Evolutionary conservation across 2,888 invertebrate genomes (phyloP), one percentile per base, ranked within the genome.

Genomic region (Andrena chrysosceles): DNA sequence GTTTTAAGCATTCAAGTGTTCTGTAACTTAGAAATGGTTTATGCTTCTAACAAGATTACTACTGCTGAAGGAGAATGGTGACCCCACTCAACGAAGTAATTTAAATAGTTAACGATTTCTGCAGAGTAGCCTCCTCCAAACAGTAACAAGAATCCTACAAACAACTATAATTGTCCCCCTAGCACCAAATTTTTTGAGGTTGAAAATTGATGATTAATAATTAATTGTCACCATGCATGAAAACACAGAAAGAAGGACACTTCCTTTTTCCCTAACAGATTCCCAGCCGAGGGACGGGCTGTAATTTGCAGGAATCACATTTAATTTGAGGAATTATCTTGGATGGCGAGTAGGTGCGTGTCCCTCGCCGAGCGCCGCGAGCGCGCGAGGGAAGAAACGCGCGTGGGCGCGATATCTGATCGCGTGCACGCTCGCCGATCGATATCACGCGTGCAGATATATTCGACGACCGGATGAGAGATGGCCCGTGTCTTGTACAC

Each of bases 401-500:
- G 84, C 81, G 85, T 83, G 85, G 83, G 85, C n/a, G 77, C 60
- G 73, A 77, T 83, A 86, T 83, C 85, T 80, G 85, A 86, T 85
- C 66, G 85, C 77, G 77, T 80, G 83, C 75, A 67, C 70, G 71
- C 74, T 71, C 77, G 48, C 23, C 76, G 84, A 85, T 85, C 85
- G 82, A 82, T 85, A 85, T 84, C 84, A 68, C 59, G 35, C 62
- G n/a, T n/a, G 72, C 74, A 71, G 82, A 84, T 84, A 83, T 83
- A 79, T 84, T 84, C 83, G 86, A 87, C 67, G 80, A 60, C 59
- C 72, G 70, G 75, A 80, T 82, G 80, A 86, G 74, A 75, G 80
- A 77, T 82, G 85, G 77, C 66, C 67, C 20, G 49, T 82, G 87
- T 80, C 85, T 70, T 52, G 48, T 35, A 63, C 83, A 56, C 67